Percentiles rank a stretch among this genome's conserved stretches.
Conservation (phyloP, 1,140 invertebrate species). For the Myzus persicae region DNA sequence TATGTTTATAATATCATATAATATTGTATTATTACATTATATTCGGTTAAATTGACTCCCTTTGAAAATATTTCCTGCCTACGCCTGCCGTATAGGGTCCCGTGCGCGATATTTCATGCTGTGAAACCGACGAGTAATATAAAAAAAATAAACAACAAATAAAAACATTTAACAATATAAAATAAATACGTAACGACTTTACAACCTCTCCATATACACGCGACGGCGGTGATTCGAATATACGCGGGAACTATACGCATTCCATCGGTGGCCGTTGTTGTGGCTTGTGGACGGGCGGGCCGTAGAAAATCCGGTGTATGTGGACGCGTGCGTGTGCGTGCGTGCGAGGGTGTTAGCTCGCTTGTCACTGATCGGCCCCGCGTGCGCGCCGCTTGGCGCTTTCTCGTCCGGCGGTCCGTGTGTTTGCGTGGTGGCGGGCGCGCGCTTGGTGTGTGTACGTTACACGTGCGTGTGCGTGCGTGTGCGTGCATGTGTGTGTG, state of each 20-base stretch:
- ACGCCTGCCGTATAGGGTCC: neutral
- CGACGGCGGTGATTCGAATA: neutral
- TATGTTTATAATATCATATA: neutral
- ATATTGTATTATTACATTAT: neutral
- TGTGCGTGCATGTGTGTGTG: neutral
- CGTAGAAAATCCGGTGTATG: neutral
- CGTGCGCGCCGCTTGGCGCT: neutral
- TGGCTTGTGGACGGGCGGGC: neutral
- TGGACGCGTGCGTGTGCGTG: neutral
- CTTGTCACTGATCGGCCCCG: neutral
- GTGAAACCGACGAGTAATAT: neutral
- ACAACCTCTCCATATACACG: neutral
- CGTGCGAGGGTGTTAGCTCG: neutral
- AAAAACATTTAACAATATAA: neutral
- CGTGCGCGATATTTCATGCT: neutral
- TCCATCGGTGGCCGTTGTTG: neutral
- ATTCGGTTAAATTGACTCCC: neutral
- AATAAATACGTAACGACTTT: neutral
- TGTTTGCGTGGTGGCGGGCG: neutral
- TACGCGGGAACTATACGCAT: neutral
- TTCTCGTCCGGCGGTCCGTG: neutral
- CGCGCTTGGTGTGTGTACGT: too few species aligned
- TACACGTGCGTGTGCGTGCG: neutral
- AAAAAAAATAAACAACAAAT: neutral
- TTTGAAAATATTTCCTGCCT: slow-evolving; percentile 9